Base-by-base conservation (phyloP, 2,797 vertebrate genomes). In the Clarias platycephalus region DNA sequence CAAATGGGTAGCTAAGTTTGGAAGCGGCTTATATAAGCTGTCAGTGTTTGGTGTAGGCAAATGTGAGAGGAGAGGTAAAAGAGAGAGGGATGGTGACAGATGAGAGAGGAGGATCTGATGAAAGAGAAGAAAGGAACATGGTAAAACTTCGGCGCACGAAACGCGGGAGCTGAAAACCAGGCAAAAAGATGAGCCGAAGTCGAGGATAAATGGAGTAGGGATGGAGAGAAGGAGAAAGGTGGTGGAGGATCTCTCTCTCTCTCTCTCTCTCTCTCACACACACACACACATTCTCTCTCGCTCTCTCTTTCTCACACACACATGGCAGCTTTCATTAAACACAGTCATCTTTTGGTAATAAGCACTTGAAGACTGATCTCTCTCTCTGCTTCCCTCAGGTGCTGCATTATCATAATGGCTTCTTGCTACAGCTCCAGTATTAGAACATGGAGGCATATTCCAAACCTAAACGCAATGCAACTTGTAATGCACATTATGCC, bases 381-480 rank as follows among this genome's bases (percentile, higher is more conserved):
- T 83, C 83, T 91, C 92, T 92, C 89, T 88, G 87, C 90, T 93
- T 92, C 94, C 94, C 94, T 93, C 93, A 94, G 94, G 94, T 95
- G 94, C 91, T 70, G 86, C 92, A 94, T 95, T 95, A 94, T 91
- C 93, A 94, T 95, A 95, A 95, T 95, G 93, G 92, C 91, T 94
- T 93, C 92, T 93, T 92, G 90, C 93, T 92, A 92, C 89, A 89
- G 89, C 90, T 90, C 68, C 93, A 92, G 93, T 92, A 91, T 93
- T 92, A 92, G 91, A 93, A 92, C 90, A 90, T 88, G 44, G 75
- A 85, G 85, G 86, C 85, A 80, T 84, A 85, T 86, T 87, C 85
- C 84, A 83, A 87, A 88, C 87, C 82, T 81, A 93, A 93, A 93
- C 92, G 92, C 91, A 95, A 95, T 93, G 92, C 88, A 91, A 93